Percentiles rank a stretch among this genome's conserved stretches.
phyloP scores from a whole-genome alignment of 2,888 invertebrate genomes.

The Leptinotarsa tumamoca region DNA sequence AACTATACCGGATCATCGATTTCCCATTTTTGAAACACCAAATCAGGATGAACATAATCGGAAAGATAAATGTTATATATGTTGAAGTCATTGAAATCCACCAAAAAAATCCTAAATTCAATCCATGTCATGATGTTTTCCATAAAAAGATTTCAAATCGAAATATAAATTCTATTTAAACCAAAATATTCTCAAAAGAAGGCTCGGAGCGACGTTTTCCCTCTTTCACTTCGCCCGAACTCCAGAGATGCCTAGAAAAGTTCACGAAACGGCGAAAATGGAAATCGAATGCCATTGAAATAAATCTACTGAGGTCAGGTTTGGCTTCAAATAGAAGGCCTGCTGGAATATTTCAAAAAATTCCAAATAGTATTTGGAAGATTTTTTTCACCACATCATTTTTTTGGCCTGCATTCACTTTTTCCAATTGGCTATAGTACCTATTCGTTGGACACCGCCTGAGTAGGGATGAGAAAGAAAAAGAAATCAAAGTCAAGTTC shows the following conservation, averaged over 20 bases:
- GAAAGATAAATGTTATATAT: too few species aligned
- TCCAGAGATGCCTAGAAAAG: constrained; percentile 9
- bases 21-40: too few species aligned
- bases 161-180: background rate
- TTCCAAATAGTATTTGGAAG: too few species aligned
- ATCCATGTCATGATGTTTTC: background rate
- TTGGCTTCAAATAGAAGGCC: background rate
- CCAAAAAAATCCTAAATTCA: background rate
- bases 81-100: background rate
- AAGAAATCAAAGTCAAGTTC: too few species aligned
- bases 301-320: background rate
- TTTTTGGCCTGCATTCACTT: too few species aligned
- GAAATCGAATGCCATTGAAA: constrained; percentile 4
- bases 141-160: background rate
- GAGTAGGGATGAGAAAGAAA: too few species aligned
- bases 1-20: too few species aligned
- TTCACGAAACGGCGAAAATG: constrained; percentile 5
- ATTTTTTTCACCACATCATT: too few species aligned
- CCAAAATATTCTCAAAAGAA: background rate
- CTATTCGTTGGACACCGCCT: too few species aligned
- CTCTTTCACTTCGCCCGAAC: background rate
- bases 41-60: too few species aligned
- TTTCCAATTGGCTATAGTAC: too few species aligned
- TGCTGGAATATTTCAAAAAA: too few species aligned
- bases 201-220: background rate